Base-by-base conservation (phyloP, 1,140 invertebrate genomes). In the Drosophila arizonae region DNA sequence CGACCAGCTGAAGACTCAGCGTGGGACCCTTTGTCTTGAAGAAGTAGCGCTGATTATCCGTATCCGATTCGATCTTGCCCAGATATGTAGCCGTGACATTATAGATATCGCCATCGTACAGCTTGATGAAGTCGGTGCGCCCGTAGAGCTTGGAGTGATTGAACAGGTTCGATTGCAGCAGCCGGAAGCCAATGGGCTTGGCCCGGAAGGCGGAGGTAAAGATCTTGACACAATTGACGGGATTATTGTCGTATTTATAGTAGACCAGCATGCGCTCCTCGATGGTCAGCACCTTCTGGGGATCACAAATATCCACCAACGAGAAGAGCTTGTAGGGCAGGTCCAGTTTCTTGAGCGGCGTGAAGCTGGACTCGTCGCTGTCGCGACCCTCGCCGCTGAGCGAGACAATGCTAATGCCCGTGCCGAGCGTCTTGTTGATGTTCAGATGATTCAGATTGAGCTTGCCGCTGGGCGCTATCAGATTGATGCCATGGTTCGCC, bases 171-270 rank as follows among this genome's bases (percentile, higher is more conserved):
- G 98, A 96, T 85, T 99, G 98, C 10, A 99, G 93, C 21, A 99
- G 93, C 60, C 97, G 94, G 80, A 98, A 97, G 17, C 97, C 97
- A 87, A 98, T 95, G 6, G 96, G 96, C 90, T 98, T 98, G 0
- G 96, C 94, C 81, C 95, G 93, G 68, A 95, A 96, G 45, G 94
- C 94, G 76, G 96, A 97, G 45, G 95, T 96, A 81, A 99, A 99
- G 77, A 99, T 98, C 92, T 99, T 99, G 0, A 99, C 97, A 92
- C 99, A 99, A 91, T 99, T 99, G 0, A 99, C 96, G 0, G 97
- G 96, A 92, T 96, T 95, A 81, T 98, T 98, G 76, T 99, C 97
- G 79, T 99, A 99, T 91, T 99, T 99, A 92, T 98, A 99, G 91
- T 99, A 99, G 1, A 99, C 77, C 3, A 99, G 90, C 5, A 99